phyloP scores from a whole-genome alignment of 2,113 vertebrate species.

The Heloderma charlesbogerti region DNA sequence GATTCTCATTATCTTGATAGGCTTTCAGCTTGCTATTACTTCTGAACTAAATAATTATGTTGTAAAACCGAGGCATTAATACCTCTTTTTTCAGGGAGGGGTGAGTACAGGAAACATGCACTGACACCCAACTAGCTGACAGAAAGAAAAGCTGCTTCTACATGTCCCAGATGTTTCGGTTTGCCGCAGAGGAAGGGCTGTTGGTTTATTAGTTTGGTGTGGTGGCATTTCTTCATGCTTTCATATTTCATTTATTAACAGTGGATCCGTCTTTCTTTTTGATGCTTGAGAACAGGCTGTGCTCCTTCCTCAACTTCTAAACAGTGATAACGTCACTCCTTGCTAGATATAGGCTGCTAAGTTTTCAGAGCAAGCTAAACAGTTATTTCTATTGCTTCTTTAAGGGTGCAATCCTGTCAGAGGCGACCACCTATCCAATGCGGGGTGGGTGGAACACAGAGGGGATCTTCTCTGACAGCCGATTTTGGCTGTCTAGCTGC shows the following conservation, averaged over 20 bases:
- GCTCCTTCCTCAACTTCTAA: background rate
- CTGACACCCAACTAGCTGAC: background rate
- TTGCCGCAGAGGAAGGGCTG: background rate
- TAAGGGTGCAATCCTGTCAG: too few species aligned
- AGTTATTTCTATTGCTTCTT: background rate
- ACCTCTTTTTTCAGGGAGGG: background rate
- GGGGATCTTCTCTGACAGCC: too few species aligned
- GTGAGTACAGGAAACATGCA: background rate
- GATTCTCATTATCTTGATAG: constrained; percentile 1
- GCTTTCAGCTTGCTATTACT: background rate
- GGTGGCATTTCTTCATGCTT: background rate
- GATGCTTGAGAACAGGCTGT: background rate
- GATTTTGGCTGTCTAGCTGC: too few species aligned
- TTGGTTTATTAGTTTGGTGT: background rate
- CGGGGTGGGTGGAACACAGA: too few species aligned
- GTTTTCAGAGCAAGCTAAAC: background rate
- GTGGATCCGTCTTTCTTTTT: background rate
- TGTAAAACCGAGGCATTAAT: background rate
- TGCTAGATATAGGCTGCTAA: background rate
- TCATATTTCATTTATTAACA: background rate
- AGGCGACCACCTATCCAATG: too few species aligned
- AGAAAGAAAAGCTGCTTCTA: background rate
- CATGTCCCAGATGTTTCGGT: background rate
- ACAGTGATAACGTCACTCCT: background rate
- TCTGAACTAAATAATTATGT: background rate